Evolutionary conservation across 2,888 invertebrate species (phyloP).

Genomic region (Dryococelus australis): DNA sequence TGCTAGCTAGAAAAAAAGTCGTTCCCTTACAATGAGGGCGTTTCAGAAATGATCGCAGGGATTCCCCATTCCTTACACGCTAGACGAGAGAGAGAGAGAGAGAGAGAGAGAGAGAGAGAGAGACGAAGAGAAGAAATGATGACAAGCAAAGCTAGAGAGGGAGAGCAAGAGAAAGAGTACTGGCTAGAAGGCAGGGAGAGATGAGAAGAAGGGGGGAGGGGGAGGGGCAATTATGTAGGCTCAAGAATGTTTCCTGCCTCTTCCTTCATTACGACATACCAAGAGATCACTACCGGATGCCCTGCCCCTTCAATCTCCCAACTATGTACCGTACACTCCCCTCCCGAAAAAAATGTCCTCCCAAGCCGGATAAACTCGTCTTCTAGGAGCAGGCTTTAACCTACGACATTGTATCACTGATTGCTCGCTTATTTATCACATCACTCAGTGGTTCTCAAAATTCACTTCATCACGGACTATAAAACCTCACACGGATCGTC

Average conservation of each 20-base stretch:
- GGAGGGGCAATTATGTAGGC: conserved; percentile 4
- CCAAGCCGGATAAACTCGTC: no score
- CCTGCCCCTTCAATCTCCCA: neutral
- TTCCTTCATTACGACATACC: conserved; percentile 10
- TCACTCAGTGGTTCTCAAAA: no score
- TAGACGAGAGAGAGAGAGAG: neutral
- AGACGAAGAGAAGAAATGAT: neutral
- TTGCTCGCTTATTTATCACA: no score
- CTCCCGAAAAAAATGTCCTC: neutral
- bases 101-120: neutral
- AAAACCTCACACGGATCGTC: no score
- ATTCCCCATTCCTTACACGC: neutral
- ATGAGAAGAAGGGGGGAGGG: neutral
- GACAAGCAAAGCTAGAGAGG: neutral
- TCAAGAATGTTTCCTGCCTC: neutral
- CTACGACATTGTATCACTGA: no score
- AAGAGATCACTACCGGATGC: neutral
- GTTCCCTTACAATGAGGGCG: no score
- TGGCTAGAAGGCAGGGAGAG: no score
- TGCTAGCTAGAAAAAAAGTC: no score
- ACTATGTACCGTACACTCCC: neutral
- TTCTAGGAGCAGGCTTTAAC: no score
- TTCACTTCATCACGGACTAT: no score
- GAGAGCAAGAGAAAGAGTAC: neutral
- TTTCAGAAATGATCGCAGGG: no score